Conservation (phyloP, 2,888 invertebrate species). For the Microchrysa polita region DNA sequence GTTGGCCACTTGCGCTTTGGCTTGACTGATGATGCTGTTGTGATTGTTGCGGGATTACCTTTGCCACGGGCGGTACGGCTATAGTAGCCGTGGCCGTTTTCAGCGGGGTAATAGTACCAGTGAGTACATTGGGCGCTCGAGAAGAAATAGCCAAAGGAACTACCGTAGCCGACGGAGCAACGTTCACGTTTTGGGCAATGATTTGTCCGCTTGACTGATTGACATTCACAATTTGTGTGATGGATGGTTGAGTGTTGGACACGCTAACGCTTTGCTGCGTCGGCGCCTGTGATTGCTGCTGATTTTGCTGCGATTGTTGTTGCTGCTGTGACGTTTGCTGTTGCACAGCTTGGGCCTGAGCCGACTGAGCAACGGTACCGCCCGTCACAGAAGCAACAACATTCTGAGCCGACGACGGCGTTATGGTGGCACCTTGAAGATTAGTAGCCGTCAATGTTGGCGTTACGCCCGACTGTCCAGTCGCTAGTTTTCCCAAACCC, state of each 20-base stretch:
- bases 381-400: conserved; percentile 41
- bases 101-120: conserved; percentile 62
- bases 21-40: conserved; percentile 43
- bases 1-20: conserved; percentile 46
- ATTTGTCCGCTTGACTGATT: conserved; percentile 56
- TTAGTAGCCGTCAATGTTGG: conserved; percentile 47
- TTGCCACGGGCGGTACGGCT: conserved; percentile 56
- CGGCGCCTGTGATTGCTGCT: conserved; percentile 32
- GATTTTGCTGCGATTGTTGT: conserved; percentile 48
- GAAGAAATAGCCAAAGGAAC: conserved; percentile 61
- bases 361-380: conserved; percentile 36
- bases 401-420: conserved; percentile 40
- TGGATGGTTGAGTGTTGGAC: conserved; percentile 48
- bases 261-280: conserved; percentile 50
- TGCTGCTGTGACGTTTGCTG: conserved; percentile 37
- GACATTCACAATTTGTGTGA: conserved; percentile 58
- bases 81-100: conserved; percentile 54
- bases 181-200: conserved; percentile 52
- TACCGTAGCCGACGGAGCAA: conserved; percentile 56
- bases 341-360: conserved; percentile 43
- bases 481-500: conserved; percentile 59
- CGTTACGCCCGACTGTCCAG: conserved; percentile 49
- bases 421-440: conserved; percentile 50
- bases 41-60: conserved; percentile 59
- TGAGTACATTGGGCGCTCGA: conserved; percentile 58